Evolutionary conservation across 2,113 vertebrate genomes (phyloP).

Genomic region (Amphiprion ocellaris): DNA sequence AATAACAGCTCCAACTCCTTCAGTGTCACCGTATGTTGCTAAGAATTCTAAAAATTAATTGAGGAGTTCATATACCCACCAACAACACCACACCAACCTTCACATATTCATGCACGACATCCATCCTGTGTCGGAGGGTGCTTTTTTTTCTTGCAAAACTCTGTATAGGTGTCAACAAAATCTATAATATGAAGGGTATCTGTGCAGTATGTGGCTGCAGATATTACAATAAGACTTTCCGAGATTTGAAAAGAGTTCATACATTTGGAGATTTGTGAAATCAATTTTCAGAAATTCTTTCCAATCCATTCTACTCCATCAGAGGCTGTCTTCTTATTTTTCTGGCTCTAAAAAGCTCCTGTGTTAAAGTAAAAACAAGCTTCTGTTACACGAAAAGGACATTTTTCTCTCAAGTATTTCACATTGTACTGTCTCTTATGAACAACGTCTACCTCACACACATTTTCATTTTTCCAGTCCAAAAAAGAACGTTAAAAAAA

Average conservation of each 20-base stretch:
- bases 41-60: too few species aligned
- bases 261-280: neutral
- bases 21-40: too few species aligned
- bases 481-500: neutral
- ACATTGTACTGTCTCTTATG: neutral
- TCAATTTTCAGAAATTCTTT: neutral
- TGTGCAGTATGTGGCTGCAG: neutral
- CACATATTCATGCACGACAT: too few species aligned
- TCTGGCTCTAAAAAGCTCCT: neutral
- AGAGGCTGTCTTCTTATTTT: neutral
- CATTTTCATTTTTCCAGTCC: neutral
- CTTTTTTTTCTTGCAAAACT: neutral
- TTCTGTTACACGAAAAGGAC: neutral
- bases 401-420: conserved; percentile 4
- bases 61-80: too few species aligned
- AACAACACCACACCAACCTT: too few species aligned
- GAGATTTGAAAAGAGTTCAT: neutral
- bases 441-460: neutral
- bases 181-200: neutral
- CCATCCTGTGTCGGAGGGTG: neutral
- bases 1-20: too few species aligned
- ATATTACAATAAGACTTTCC: neutral
- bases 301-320: neutral
- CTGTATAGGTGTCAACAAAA: conserved; percentile 1
- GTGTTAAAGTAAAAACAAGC: neutral